Base-by-base conservation (phyloP, 2,797 vertebrate species). In the Alauda arvensis region DNA sequence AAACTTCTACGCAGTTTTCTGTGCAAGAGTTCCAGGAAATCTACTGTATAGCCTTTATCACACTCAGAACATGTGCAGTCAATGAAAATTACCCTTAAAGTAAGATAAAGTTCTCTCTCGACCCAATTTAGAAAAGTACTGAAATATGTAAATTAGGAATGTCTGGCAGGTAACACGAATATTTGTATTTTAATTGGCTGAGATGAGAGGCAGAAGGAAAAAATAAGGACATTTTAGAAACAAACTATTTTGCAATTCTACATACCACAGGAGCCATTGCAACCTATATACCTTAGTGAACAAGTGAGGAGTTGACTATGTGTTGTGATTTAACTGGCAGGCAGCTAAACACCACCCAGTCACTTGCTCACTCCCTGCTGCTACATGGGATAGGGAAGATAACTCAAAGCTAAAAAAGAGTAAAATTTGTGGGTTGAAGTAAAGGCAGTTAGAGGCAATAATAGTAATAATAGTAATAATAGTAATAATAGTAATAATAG, bases 1-100 rank as follows among this genome's bases (percentile, higher is more conserved):
- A 89, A 72, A 51, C n/a, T 87, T 92, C 55, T 76, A 79, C 20
- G 21, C 31, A 48, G 31, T 77, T 67, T n/a, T 31, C 49, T 57
- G 46, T 88, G 70, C 65, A 79, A 9, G 17, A 61, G 29, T 91
- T 92, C 91, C 62, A 61, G 78, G 88, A 93, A 93, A 65, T 49
- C 16, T 23, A 25, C 16, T 31, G 9, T 31, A 31, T 61, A 72
- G 55, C 25, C 24, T 66, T 89, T 60, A 18, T 46, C 51, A 42
- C 7, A 3, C n/a, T 76, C 26, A 67, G 42, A 80, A 56, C 40
- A 78, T 21, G 69, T 43, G 43, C 7, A 23, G 24, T 53, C 12
- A 65, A 56, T 55, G 48, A 62, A 76, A 67, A 53, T 40, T 43
- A 6, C 34, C 8, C 16, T 80, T 61, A 39, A 72, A 55, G 4